These are phyloP conservation scores for Typhlichthys subterraneus DNA, from an alignment of 2,797 vertebrate species.

Conservation along the genomic window DNA sequence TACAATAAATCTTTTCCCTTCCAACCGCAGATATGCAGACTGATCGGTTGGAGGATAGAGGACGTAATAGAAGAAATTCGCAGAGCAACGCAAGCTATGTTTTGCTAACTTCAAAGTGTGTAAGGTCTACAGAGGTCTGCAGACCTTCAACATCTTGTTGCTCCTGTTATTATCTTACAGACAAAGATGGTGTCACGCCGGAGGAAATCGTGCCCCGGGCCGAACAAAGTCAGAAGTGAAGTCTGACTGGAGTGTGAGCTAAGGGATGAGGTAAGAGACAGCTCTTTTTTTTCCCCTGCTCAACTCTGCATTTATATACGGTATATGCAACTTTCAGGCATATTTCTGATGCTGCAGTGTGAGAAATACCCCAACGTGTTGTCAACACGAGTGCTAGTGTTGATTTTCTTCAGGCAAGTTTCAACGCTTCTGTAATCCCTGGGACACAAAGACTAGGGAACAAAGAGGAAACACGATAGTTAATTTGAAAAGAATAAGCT, in stretches of 20 bases:
- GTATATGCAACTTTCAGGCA: too few relatives aligned
- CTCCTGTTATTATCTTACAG: conserved; percentile 14
- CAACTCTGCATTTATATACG: too few relatives aligned
- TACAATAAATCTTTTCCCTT: conserved; percentile 70
- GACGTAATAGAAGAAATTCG: conserved; percentile 59
- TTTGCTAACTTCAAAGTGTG: conserved; percentile 52
- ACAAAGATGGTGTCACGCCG: conserved; percentile 14
- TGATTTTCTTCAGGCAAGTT: not conserved
- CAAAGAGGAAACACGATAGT: not conserved
- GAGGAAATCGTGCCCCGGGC: conserved; percentile 11
- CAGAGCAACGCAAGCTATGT: conserved; percentile 54
- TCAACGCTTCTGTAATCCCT: not conserved
- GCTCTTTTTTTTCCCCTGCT: conserved; percentile 28
- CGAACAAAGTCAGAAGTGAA: not conserved
- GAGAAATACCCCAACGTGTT: too few relatives aligned
- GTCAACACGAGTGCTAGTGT: too few relatives aligned
- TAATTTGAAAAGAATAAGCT: conserved; percentile 8
- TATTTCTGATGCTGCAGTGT: too few relatives aligned
- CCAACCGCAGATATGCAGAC: conserved; percentile 43
- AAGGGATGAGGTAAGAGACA: conserved; percentile 3
- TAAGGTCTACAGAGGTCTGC: conserved; percentile 50
- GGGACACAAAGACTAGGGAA: not conserved
- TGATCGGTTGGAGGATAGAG: conserved; percentile 49
- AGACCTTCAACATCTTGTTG: conserved; percentile 26
- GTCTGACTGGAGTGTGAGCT: conserved; percentile 5